Evolutionary conservation across 2,797 vertebrate species (phyloP), one percentile per base, ranked within the genome.

Genomic region (Diceros bicornis): DNA sequence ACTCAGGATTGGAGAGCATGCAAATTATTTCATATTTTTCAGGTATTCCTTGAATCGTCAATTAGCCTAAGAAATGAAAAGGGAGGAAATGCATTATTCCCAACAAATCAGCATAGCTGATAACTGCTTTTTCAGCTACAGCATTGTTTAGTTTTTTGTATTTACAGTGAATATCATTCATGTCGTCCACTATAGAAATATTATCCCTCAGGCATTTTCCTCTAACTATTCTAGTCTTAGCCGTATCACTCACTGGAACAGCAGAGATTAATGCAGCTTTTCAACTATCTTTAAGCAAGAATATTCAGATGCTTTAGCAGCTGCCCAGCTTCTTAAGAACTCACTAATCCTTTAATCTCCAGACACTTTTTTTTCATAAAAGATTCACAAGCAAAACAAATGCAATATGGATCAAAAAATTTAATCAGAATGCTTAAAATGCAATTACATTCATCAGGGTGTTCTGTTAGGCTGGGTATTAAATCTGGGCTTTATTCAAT

Each of bases 311-410:
- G 98, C 96, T 98, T 99, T 98, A 99, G 98, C 99, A 99, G 99
- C 99, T 99, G 99, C 98, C 99, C 97, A 97, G 98, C 98, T 99
- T 99, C 97, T 99, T 99, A 98, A 98, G 97, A 99, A 99, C 99
- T 98, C 97, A 20, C 98, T 99, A 99, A 99, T 99, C 99, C 99
- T 99, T 99, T 99, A 99, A 99, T 99, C 99, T 99, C 98, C 98
- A 99, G 98, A 98, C 97, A 98, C 98, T 99, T 99, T 99, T 99
- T 99, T 92, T 96, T 74, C 97, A 98, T 98, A 99, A 99, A 99
- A 98, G 98, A 99, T 99, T 99, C 98, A 98, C 98, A 99, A 98
- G 98, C 99, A 99, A 99, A 99, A 99, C 99, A 99, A 99, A 99
- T 99, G 99, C 98, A 99, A 98, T 99, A 98, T 99, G 99, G 99